Conservation (phyloP, 2,888 invertebrate species). For the Drosophila siamana region DNA sequence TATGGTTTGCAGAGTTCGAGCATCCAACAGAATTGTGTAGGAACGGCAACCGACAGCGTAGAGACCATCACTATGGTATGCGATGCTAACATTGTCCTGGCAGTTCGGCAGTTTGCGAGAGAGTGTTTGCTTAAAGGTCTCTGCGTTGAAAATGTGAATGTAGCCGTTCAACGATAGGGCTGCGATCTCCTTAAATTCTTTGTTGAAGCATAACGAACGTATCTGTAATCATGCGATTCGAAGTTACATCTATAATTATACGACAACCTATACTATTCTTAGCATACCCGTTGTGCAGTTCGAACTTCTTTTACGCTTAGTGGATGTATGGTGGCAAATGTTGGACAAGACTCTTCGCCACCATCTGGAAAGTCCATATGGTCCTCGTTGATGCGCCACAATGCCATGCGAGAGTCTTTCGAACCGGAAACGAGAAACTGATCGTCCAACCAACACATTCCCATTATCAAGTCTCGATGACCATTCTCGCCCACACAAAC, state of each 20-base stretch:
- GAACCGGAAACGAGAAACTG: slow-evolving; percentile 97
- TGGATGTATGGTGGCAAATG: slow-evolving; percentile 88
- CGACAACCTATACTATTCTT: background rate
- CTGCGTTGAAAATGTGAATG: slow-evolving; percentile 97
- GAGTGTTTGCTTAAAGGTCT: slow-evolving; percentile 94
- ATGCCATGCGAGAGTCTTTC: slow-evolving; percentile 94
- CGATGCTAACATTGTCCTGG: slow-evolving; percentile 97
- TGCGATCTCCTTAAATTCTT: slow-evolving; percentile 93
- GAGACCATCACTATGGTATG: slow-evolving; percentile 93
- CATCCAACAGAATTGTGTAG: slow-evolving; percentile 95
- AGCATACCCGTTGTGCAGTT: slow-evolving; percentile 88
- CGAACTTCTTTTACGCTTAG: slow-evolving; percentile 91
- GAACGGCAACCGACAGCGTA: slow-evolving; percentile 98
- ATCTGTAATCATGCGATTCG: slow-evolving; percentile 85
- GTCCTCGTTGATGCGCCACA: slow-evolving; percentile 92
- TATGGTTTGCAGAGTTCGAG: slow-evolving; percentile 92
- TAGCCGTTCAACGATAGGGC: slow-evolving; percentile 96
- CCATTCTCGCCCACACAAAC: slow-evolving; percentile 95
- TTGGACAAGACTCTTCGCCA: slow-evolving; percentile 85
- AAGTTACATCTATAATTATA: background rate
- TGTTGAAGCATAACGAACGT: slow-evolving; percentile 95
- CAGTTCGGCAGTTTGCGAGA: slow-evolving; percentile 94
- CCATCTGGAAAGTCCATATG: slow-evolving; percentile 84
- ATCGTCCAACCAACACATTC: slow-evolving; percentile 98
- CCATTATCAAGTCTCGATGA: slow-evolving; percentile 95